Percentiles rank a stretch among this genome's conserved stretches.
These are phyloP conservation scores for Apodemia zela DNA, from an alignment of 2,888 invertebrate genomes.

Conservation along the genomic window DNA sequence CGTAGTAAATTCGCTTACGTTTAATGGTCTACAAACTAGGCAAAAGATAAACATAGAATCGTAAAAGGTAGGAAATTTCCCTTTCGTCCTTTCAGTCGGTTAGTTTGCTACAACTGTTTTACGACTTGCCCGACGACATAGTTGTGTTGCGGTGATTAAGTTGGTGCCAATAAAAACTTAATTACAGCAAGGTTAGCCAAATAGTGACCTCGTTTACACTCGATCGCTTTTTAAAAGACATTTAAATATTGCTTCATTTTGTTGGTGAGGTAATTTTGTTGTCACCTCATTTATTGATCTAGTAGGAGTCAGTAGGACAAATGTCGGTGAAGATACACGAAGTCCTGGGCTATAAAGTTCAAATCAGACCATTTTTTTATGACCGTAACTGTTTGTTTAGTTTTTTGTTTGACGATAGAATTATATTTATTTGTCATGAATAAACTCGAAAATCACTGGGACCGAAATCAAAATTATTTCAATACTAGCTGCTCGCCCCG, in stretches of 20 bases:
- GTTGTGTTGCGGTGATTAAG: conserved; percentile 11
- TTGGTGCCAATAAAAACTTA: conserved; percentile 18
- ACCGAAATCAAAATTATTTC: no score
- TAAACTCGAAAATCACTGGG: no score
- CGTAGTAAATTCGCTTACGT: background rate
- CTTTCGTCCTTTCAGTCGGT: conserved; percentile 16
- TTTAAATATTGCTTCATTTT: conserved; percentile 3
- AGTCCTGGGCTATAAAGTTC: no score
- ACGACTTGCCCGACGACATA: conserved; percentile 18
- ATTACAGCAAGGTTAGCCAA: conserved; percentile 20
- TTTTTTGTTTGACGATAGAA: no score
- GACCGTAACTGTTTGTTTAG: no score
- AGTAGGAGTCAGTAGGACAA: no score
- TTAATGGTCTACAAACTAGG: background rate
- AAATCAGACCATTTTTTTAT: no score
- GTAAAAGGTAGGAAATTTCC: conserved; percentile 19
- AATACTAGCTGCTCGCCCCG: no score
- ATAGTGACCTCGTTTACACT: conserved; percentile 18
- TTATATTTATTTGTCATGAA: no score
- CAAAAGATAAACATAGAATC: conserved; percentile 15
- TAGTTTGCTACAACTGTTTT: conserved; percentile 12
- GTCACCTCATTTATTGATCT: background rate
- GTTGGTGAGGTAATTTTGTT: background rate
- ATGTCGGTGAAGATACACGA: no score
- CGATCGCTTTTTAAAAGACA: conserved; percentile 15